Evolutionary conservation across 2,888 invertebrate genomes (phyloP), one percentile per base, ranked within the genome.

Genomic region (Hedya salicella): DNA sequence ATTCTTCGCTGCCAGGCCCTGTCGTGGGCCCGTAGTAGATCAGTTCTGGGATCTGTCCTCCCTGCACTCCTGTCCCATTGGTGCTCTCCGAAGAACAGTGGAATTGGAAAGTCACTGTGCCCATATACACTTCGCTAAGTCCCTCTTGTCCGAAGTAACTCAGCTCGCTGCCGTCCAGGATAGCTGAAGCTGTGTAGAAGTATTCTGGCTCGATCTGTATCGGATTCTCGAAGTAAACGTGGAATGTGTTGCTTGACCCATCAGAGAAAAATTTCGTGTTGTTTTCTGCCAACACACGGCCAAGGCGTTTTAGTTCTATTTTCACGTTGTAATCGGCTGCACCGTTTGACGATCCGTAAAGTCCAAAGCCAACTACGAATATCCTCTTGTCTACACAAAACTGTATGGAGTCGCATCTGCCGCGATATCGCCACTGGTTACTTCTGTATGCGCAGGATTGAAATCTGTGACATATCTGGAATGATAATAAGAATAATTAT

Each of bases 131-230:
- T 89, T 98, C 98, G 78, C 97, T 97, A 94, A 98, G 95, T 19
- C 98, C 98, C 88, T 99, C 98, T 87, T 98, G 98, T 5, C 98
- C 98, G 86, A 98, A 99, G 87, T 98, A 99, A 89, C 98, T 98
- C 73, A 99, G 90, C 85, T 98, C 98, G 67, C 95, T 96, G 11
- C 98, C 98, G 83, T 98, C 98, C 17, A 99, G 90, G 71, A 98
- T 95, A 1, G 97, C 98, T n/a, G 98, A 98, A 9, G 98, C 98
- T 2, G 98, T 98, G 87, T 99, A 98, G 83, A 97, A 98, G 67
- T 95, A 95, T 83, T 98, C 98, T 0, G 98, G 97, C 85, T 98
- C 98, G 71, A 98, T 96, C 92, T 98, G 97, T 79, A 95, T 95
- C 0, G 97, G 95, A 82, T 97, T 96, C 74, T 96, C 95, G 84